Conservation (phyloP, 2,888 invertebrate species). For the Apamea monoglypha region DNA sequence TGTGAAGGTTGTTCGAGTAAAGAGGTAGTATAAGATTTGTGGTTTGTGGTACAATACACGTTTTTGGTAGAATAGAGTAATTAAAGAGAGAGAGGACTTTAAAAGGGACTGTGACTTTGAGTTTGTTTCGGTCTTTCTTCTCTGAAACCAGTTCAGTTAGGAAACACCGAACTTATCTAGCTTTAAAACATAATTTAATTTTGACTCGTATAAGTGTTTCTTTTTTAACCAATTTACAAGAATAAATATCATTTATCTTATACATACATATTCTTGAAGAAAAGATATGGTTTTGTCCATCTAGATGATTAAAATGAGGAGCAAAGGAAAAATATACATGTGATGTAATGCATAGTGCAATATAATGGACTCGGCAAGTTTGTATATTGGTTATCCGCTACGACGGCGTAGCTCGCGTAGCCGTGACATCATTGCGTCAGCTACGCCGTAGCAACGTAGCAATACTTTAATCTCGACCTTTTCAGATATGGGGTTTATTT, state of each 20-base stretch:
- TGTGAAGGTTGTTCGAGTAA: not conserved
- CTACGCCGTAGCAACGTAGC: slow-evolving; percentile 38
- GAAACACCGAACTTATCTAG: not conserved
- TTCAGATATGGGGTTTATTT: not conserved
- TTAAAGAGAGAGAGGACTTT: not conserved
- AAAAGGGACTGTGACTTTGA: not conserved
- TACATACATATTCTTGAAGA: not conserved
- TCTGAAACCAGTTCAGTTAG: not conserved
- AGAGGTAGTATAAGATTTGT: not conserved
- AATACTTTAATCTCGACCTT: slow-evolving; percentile 5
- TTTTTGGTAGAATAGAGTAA: not conserved
- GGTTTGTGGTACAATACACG: not conserved
- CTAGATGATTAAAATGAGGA: not conserved
- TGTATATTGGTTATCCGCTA: slow-evolving; percentile 30
- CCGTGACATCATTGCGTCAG: slow-evolving; percentile 28
- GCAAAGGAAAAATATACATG: not conserved
- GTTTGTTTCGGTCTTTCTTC: not conserved
- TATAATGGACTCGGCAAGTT: not conserved
- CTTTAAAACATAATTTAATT: not conserved
- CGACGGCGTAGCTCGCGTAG: slow-evolving; percentile 27
- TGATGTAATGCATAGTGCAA: not conserved
- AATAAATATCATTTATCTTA: not conserved
- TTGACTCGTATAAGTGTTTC: not conserved
- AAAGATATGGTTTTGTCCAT: not conserved
- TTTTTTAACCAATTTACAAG: not conserved